Percentiles rank a stretch among this genome's conserved stretches.
These are phyloP conservation scores for Sinosuthora webbiana DNA, from an alignment of 2,113 vertebrate genomes.

Conservation along the genomic window DNA sequence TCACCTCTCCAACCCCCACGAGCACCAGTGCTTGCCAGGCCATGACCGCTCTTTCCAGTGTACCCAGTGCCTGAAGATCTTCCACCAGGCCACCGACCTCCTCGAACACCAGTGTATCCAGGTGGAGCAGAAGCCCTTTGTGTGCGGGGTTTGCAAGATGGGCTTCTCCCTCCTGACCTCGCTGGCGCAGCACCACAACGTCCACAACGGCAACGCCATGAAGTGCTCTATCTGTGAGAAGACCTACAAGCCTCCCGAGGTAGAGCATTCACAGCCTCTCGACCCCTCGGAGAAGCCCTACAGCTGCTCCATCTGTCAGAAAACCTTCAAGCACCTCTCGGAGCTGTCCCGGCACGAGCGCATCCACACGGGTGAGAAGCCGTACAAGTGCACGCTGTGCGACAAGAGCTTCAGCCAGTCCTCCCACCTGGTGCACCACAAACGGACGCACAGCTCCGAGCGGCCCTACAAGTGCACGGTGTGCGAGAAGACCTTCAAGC, in stretches of 20 bases:
- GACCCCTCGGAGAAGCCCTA: slow-evolving; percentile 85
- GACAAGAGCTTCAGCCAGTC: slow-evolving; percentile 99
- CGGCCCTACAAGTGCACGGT: slow-evolving; percentile 95
- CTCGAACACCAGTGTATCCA: slow-evolving; percentile 97
- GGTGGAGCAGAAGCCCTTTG: slow-evolving; percentile 97
- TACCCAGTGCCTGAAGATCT: slow-evolving; percentile 97
- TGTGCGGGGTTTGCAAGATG: slow-evolving; percentile 97
- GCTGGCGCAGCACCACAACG: slow-evolving; percentile 90
- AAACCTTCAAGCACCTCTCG: slow-evolving; percentile 94
- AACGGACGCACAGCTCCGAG: slow-evolving; percentile 94
- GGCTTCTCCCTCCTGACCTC: slow-evolving; percentile 96
- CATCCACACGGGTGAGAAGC: slow-evolving; percentile 95
- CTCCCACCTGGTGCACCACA: slow-evolving; percentile 95
- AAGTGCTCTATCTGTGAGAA: slow-evolving; percentile 98
- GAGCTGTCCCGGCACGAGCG: slow-evolving; percentile 93
- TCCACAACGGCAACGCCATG: slow-evolving; percentile 86
- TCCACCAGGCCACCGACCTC: slow-evolving; percentile 94
- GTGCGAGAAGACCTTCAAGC: slow-evolving; percentile 98
- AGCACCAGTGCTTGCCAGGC: slow-evolving; percentile 90
- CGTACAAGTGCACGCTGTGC: slow-evolving; percentile 93
- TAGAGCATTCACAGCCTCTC: slow-evolving; percentile 44
- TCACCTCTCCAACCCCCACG: slow-evolving; percentile 90
- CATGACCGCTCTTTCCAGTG: slow-evolving; percentile 97
- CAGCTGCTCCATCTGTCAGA: slow-evolving; percentile 94
- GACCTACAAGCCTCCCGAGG: slow-evolving; percentile 85